These are phyloP conservation scores for Mnemiopsis leidyi DNA, from an alignment of 37 sponge, comb jelly and placozoan species.

Conservation along the genomic window DNA sequence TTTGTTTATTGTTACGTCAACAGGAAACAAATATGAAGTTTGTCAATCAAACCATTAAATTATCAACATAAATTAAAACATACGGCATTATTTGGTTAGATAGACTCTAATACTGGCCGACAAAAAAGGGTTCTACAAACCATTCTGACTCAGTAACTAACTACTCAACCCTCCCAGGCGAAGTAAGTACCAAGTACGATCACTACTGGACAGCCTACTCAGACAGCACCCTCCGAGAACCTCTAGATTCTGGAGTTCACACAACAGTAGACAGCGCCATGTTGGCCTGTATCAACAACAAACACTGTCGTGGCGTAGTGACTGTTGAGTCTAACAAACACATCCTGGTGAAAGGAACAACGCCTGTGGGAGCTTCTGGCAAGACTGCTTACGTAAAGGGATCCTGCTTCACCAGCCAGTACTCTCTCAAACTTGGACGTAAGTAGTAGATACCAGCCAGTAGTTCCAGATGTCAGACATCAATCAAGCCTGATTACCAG, in stretches of 20 bases:
- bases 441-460: too few species aligned
- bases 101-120: too few species aligned
- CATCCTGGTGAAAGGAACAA: neutral
- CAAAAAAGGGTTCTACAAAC: too few species aligned
- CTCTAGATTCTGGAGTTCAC: neutral
- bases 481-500: too few species aligned
- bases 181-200: neutral
- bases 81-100: too few species aligned
- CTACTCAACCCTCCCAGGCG: neutral
- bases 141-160: too few species aligned
- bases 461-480: too few species aligned
- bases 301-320: neutral
- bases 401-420: neutral
- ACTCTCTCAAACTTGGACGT: slow-evolving; percentile 1
- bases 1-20: neutral
- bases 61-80: too few species aligned
- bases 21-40: too few species aligned
- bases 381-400: slow-evolving; percentile 34
- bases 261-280: neutral
- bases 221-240: neutral
- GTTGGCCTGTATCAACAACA: neutral
- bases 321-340: neutral
- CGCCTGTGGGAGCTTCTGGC: neutral
- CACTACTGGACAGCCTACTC: slow-evolving; percentile 12
- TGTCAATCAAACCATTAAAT: too few species aligned